A percentile compares a stretch with the other conserved stretches of the same genome.
phyloP scores from a whole-genome alignment of 2,113 vertebrate genomes.

The Todiramphus chloris region DNA sequence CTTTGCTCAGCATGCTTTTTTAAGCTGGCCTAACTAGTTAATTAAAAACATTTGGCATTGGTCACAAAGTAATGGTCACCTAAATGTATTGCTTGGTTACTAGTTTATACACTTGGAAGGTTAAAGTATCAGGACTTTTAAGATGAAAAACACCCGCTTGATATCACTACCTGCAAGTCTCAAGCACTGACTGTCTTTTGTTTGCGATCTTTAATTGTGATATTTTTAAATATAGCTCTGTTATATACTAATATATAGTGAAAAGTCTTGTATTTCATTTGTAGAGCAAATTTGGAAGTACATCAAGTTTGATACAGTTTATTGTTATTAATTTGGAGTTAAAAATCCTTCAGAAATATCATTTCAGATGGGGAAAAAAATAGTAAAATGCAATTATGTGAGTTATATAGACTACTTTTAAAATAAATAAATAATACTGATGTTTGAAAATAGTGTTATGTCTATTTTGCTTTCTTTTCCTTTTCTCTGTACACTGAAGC shows the following conservation, averaged over 20 bases:
- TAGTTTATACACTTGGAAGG: background rate
- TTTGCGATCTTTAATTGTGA: background rate
- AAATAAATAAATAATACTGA: background rate
- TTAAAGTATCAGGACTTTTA: background rate
- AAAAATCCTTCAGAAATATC: background rate
- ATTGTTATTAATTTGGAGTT: background rate
- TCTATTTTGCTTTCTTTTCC: background rate
- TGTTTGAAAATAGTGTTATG: background rate
- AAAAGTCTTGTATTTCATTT: background rate
- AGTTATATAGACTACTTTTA: background rate
- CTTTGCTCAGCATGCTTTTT: background rate
- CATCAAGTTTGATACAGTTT: fast-evolving
- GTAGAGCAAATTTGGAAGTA: background rate
- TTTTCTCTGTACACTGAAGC: background rate
- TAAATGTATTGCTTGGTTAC: background rate
- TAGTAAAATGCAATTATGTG: background rate
- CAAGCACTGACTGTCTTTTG: background rate
- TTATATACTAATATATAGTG: background rate
- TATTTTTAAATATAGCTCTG: background rate
- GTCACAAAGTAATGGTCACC: background rate
- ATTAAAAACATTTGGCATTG: slow-evolving; percentile 22
- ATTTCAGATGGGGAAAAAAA: background rate
- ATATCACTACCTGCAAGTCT: background rate
- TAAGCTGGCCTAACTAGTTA: background rate
- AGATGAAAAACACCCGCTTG: background rate